A percentile compares a stretch with the other conserved stretches of the same genome.
Evolutionary conservation across 2,113 vertebrate species (phyloP).

Genomic region (Actinemys pallida): DNA sequence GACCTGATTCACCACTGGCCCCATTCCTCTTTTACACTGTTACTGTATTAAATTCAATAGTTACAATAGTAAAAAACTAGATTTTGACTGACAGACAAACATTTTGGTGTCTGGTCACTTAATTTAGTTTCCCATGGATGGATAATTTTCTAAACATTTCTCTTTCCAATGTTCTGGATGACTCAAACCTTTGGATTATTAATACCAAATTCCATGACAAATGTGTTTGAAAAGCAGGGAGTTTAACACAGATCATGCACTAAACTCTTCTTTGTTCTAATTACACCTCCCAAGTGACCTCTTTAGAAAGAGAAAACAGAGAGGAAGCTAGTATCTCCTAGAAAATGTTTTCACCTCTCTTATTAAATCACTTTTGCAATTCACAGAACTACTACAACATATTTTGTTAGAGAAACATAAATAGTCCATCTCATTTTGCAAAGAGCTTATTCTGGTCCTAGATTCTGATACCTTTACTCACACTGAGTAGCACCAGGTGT

Average conservation of each 20-base stretch:
- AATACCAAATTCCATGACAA: neutral
- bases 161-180: neutral
- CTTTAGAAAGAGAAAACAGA: slow-evolving; percentile 14
- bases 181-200: neutral
- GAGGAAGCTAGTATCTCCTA: neutral
- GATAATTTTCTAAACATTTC: neutral
- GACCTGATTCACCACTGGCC: neutral
- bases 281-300: neutral
- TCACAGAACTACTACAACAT: neutral
- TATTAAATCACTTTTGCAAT: neutral
- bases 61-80: neutral
- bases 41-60: neutral
- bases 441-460: neutral
- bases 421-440: neutral
- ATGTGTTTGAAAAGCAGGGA: neutral
- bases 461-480: neutral
- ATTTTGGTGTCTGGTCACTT: neutral
- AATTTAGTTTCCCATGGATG: neutral
- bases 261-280: slow-evolving; percentile 14
- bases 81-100: neutral
- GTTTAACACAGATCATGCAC: neutral
- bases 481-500: neutral
- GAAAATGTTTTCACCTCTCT: neutral
- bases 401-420: neutral
- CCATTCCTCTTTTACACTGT: neutral